phyloP scores from a whole-genome alignment of 2,888 invertebrate species.

The Drosophila buzzatii region DNA sequence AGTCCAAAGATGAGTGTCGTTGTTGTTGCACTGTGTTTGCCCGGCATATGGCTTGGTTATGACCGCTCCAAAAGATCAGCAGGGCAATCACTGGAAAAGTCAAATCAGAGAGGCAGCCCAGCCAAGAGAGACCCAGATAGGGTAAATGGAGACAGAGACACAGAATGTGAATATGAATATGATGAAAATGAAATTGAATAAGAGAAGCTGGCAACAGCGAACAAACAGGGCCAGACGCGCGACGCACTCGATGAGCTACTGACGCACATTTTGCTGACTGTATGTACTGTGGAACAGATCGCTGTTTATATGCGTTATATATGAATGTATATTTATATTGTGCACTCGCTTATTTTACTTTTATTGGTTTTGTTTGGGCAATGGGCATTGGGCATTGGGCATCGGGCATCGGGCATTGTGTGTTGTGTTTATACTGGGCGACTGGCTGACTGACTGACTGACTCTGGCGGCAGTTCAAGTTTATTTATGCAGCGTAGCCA shows the following conservation, averaged over 20 bases:
- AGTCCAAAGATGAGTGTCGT: slow-evolving; percentile 7
- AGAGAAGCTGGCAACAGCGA: slow-evolving; percentile 17
- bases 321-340: slow-evolving; percentile 64
- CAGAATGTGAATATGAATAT: slow-evolving; percentile 25
- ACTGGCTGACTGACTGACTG: slow-evolving; percentile 39
- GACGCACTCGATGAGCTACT: slow-evolving; percentile 30
- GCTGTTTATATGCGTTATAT: slow-evolving; percentile 53
- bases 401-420: slow-evolving; percentile 46
- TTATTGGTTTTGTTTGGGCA: slow-evolving; percentile 70
- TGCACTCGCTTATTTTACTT: slow-evolving; percentile 66
- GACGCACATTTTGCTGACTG: slow-evolving; percentile 53
- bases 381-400: slow-evolving; percentile 46
- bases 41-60: slow-evolving; percentile 49
- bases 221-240: slow-evolving; percentile 14
- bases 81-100: slow-evolving; percentile 39
- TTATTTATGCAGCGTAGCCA: slow-evolving; percentile 66
- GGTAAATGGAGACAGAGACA: slow-evolving; percentile 30
- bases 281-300: slow-evolving; percentile 33
- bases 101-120: slow-evolving; percentile 28
- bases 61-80: slow-evolving; percentile 32
- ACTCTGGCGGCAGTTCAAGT: slow-evolving; percentile 50
- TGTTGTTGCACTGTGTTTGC: slow-evolving; percentile 38
- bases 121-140: slow-evolving; percentile 25
- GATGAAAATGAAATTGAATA: slow-evolving; percentile 18
- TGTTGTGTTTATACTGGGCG: slow-evolving; percentile 62